These are phyloP conservation scores for Chaetodon trifasciatus DNA, from an alignment of 2,797 vertebrate genomes.

Conservation along the genomic window DNA sequence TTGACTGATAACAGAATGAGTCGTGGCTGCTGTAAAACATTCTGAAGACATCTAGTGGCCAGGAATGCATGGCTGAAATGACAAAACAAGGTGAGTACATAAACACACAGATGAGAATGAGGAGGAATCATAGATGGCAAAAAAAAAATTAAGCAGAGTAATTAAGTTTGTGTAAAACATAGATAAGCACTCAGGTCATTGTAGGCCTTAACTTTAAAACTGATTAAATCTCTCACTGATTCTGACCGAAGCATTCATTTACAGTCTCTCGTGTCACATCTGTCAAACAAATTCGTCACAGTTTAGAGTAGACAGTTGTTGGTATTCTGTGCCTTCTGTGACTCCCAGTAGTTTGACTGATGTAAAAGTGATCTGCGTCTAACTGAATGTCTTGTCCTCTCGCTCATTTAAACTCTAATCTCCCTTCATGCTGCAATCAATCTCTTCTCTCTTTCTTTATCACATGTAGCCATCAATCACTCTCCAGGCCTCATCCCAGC, in stretches of 20 bases:
- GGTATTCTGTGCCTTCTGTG: background rate
- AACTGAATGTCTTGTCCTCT: conserved; percentile 48
- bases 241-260: conserved; percentile 8
- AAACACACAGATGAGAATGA: background rate
- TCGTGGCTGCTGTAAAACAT: too few relatives aligned
- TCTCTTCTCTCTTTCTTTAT: conserved; percentile 57
- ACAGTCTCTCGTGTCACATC: background rate
- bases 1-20: too few relatives aligned
- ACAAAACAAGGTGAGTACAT: background rate
- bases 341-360: background rate
- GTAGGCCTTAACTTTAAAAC: conserved; percentile 5
- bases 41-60: too few relatives aligned
- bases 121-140: background rate
- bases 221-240: conserved; percentile 21
- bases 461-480: conserved; percentile 39
- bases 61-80: background rate
- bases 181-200: conserved; percentile 21
- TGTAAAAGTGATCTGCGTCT: conserved; percentile 21
- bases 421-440: conserved; percentile 63
- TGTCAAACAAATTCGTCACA: background rate
- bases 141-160: conserved; percentile 14
- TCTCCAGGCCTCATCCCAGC: conserved; percentile 35
- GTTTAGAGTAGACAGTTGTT: too few relatives aligned
- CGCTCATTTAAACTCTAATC: conserved; percentile 75
- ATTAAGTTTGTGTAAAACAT: conserved; percentile 5